A percentile compares a stretch with the other conserved stretches of the same genome.
Evolutionary conservation across 2,113 vertebrate species (phyloP).

Genomic region (Apistogramma diplotaenia): DNA sequence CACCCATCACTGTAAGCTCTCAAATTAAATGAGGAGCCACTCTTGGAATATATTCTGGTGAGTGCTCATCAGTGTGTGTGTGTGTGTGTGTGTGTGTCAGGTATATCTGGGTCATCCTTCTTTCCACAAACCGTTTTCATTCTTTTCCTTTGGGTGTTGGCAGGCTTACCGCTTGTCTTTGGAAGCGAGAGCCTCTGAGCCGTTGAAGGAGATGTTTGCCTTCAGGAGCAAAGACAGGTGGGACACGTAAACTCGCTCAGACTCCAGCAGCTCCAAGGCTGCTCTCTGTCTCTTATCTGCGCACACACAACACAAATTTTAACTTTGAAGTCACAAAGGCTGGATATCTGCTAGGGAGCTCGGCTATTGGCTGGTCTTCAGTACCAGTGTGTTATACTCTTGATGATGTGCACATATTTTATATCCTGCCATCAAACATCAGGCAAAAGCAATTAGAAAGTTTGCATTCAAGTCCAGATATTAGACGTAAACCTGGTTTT

Average conservation of each 20-base stretch:
- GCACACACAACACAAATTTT: background rate
- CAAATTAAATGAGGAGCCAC: conserved; percentile 44
- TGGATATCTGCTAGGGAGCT: background rate
- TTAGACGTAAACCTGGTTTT: background rate
- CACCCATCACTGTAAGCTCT: background rate
- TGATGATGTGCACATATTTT: background rate
- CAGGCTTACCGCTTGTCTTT: conserved; percentile 90
- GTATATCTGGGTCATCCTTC: background rate
- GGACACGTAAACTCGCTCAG: conserved; percentile 92
- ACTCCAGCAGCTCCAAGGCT: conserved; percentile 92
- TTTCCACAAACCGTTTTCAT: background rate
- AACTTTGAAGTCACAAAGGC: background rate
- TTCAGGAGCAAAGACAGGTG: conserved; percentile 92
- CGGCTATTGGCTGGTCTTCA: background rate
- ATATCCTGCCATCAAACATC: background rate
- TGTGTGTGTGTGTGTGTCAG: background rate
- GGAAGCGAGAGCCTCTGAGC: conserved; percentile 81
- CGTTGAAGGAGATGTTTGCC: conserved; percentile 92
- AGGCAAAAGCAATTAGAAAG: background rate
- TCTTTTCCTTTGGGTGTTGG: background rate
- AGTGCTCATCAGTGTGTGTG: background rate
- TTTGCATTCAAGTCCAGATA: too few relatives aligned
- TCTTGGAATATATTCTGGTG: background rate
- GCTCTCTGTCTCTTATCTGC: conserved; percentile 89
- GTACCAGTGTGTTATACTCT: background rate